Evolutionary conservation across 2,113 vertebrate species (phyloP).

Genomic region (Fulica atra): DNA sequence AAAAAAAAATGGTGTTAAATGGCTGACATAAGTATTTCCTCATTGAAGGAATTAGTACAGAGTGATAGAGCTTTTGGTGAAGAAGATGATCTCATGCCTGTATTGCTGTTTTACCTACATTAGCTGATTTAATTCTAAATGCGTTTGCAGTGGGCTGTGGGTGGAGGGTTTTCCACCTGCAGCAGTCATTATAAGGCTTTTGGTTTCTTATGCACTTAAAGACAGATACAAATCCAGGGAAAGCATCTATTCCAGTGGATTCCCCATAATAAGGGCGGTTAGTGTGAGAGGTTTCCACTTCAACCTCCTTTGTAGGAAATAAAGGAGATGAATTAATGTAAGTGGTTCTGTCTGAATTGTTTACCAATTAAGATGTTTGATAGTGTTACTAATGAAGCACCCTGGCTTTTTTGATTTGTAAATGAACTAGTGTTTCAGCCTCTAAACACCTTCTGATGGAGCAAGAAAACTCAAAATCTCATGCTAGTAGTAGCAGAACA

Average conservation of each 20-base stretch:
- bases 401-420: neutral
- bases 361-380: neutral
- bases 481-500: neutral
- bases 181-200: neutral
- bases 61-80: neutral
- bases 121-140: neutral
- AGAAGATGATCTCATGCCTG: neutral
- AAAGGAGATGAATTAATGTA: neutral
- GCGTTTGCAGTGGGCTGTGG: neutral
- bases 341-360: neutral
- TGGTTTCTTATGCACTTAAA: neutral
- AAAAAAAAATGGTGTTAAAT: neutral
- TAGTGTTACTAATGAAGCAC: neutral
- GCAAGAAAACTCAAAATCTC: neutral
- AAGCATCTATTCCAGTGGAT: neutral
- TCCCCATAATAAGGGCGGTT: neutral
- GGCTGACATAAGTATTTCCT: neutral
- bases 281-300: neutral
- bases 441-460: neutral
- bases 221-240: neutral
- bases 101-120: neutral
- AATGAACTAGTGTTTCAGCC: neutral
- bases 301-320: neutral
- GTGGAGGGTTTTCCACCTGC: neutral
- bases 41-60: neutral